Evolutionary conservation across 2,888 invertebrate genomes (phyloP).

Genomic region (Bugula neritina): DNA sequence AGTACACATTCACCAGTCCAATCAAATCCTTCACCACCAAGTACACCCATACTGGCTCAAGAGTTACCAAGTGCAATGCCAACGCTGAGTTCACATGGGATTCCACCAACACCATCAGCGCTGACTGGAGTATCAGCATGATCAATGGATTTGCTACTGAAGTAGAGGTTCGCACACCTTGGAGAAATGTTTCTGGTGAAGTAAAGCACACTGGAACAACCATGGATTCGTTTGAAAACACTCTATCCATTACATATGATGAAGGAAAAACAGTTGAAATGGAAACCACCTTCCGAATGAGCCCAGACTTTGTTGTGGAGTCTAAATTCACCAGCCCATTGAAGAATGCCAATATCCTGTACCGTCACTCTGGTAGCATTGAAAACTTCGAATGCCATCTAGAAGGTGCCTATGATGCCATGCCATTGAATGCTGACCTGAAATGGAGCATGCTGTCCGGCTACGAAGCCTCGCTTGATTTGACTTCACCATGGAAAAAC

Average conservation of each 20-base stretch:
- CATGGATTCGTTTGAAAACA: conserved; percentile 18
- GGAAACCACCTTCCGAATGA: not conserved
- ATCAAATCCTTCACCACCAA: not conserved
- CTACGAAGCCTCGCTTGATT: conserved; percentile 15
- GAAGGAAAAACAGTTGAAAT: not conserved
- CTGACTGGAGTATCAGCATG: conserved; percentile 16
- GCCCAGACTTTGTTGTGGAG: not conserved
- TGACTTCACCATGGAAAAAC: conserved; percentile 28
- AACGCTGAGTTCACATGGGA: conserved; percentile 24
- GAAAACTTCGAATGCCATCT: conserved; percentile 12
- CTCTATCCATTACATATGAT: not conserved
- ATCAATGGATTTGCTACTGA: conserved; percentile 4
- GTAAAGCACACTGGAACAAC: conserved; percentile 21
- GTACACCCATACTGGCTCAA: not conserved
- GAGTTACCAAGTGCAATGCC: conserved; percentile 17
- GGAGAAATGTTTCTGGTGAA: conserved; percentile 20
- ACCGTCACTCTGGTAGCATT: conserved; percentile 6
- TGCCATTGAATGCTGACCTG: conserved; percentile 22
- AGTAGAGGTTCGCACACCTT: not conserved
- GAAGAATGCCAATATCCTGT: conserved; percentile 25
- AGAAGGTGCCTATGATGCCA: not conserved
- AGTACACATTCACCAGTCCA: not conserved
- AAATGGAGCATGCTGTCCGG: not conserved
- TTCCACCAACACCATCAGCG: conserved; percentile 19
- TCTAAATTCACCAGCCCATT: conserved; percentile 27